Percentiles rank a stretch among this genome's conserved stretches.
Evolutionary conservation across 2,797 vertebrate genomes (phyloP).

Genomic region (Sebastes itinus): DNA sequence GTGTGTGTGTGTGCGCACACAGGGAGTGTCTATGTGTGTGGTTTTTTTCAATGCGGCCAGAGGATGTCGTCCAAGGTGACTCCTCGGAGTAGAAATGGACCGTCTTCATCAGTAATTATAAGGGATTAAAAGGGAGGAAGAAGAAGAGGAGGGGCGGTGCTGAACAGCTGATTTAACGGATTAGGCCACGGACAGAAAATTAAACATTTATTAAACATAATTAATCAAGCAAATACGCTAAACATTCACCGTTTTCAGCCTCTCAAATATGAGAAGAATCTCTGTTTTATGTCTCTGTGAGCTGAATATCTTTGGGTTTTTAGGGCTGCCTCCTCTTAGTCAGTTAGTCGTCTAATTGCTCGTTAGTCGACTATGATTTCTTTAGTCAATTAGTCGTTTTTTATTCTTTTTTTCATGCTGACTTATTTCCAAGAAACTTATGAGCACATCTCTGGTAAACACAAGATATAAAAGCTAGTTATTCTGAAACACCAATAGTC

Average conservation of each 20-base stretch:
- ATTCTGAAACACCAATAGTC: no score
- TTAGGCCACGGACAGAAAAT: not conserved
- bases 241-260: not conserved
- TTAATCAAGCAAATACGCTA: not conserved
- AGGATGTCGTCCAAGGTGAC: slow-evolving; percentile 79
- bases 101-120: slow-evolving; percentile 39
- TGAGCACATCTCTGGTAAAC: no score
- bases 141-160: not conserved
- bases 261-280: not conserved
- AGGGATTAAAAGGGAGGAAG: slow-evolving; percentile 12
- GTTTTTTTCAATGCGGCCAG: slow-evolving; percentile 23
- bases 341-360: no score
- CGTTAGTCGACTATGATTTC: not conserved
- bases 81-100: slow-evolving; percentile 56
- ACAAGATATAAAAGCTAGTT: no score
- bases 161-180: slow-evolving; percentile 3
- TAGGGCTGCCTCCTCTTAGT: no score
- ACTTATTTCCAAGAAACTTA: no score
- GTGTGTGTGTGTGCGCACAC: slow-evolving; percentile 19
- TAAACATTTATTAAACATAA: not conserved
- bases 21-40: not conserved
- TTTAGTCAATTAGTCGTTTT: no score
- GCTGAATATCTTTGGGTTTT: not conserved
- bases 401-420: no score
- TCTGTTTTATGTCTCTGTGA: not conserved